phyloP scores from a whole-genome alignment of 2,113 vertebrate genomes.

The Narcine bancroftii region DNA sequence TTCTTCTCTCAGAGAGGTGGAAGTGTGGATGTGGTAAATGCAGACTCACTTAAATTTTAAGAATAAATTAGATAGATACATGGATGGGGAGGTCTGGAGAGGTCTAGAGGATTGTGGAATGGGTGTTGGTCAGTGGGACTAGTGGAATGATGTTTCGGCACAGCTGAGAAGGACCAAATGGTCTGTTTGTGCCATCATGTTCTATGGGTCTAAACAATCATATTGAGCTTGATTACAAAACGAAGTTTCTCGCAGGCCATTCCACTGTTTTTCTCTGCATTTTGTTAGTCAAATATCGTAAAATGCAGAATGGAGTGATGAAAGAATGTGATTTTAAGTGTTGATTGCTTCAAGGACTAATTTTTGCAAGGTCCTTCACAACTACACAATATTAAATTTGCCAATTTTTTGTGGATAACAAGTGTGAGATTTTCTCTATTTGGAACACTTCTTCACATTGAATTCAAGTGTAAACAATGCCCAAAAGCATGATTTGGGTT shows the following conservation, averaged over 20 bases:
- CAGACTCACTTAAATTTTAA: too few species aligned
- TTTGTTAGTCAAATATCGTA: not conserved
- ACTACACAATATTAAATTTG: not conserved
- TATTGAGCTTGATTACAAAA: too few species aligned
- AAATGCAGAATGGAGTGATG: not conserved
- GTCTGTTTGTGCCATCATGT: too few species aligned
- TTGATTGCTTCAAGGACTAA: not conserved
- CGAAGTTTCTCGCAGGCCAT: not conserved
- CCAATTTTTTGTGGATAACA: not conserved
- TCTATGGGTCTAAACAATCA: too few species aligned
- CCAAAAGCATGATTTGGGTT: not conserved
- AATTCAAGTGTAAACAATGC: not conserved
- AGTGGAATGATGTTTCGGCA: too few species aligned
- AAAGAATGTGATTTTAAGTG: not conserved
- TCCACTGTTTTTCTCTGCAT: not conserved
- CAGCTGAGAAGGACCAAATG: too few species aligned
- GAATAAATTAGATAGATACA: too few species aligned
- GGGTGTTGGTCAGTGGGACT: too few species aligned
- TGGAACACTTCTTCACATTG: not conserved
- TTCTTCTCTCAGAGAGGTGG: too few species aligned
- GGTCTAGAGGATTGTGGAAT: too few species aligned
- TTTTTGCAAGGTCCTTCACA: not conserved
- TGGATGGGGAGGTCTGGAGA: too few species aligned
- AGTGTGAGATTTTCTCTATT: not conserved
- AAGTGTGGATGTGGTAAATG: too few species aligned